Evolutionary conservation across 2,888 invertebrate genomes (phyloP), one percentile per base, ranked within the genome.

Genomic region (Venusia cambrica): DNA sequence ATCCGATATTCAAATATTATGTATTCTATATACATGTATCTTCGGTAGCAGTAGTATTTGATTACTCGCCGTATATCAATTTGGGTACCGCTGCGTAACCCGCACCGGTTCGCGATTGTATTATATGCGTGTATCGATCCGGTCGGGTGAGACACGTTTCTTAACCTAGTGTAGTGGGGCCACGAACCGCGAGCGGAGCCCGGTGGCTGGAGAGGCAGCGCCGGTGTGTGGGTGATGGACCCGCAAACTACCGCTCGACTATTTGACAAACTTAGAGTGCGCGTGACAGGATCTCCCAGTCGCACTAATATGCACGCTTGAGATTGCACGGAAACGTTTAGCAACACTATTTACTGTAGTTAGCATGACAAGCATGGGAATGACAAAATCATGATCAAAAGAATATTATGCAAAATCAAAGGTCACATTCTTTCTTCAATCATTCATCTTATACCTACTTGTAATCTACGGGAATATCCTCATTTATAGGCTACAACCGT

Each of bases 101-200:
- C 54, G 60, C 48, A 61, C 54, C 51, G 54, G 57, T 61, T 64
- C 62, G 61, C 66, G 63, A 63, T 51, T 63, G 31, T 40, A 43
- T 69, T 68, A 70, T 66, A 71, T 70, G 65, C 63, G 71, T 72
- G 68, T 83, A 84, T 85, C 64, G 84, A 84, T 81, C 83, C 71
- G 62, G 45, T 65, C 58, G 62, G 57, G 53, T 56, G 62, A 70
- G 73, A 73, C 73, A 72, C 71, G 69, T 71, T 76, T 73, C 70
- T 72, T 73, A 72, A 65, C 61, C 67, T 62, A 61, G 57, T 48
- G 53, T 51, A 48, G 51, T 54, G 55, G 53, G 43, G 49, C 25
- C 29, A 45, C 34, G 50, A 48, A 51, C 48, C 43, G 45, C 44
- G 48, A 57, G 51, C 41, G 44, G 57, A 47, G 50, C 27, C 30